These are phyloP conservation scores for Morone saxatilis DNA, from an alignment of 2,113 vertebrate genomes.

Conservation along the genomic window DNA sequence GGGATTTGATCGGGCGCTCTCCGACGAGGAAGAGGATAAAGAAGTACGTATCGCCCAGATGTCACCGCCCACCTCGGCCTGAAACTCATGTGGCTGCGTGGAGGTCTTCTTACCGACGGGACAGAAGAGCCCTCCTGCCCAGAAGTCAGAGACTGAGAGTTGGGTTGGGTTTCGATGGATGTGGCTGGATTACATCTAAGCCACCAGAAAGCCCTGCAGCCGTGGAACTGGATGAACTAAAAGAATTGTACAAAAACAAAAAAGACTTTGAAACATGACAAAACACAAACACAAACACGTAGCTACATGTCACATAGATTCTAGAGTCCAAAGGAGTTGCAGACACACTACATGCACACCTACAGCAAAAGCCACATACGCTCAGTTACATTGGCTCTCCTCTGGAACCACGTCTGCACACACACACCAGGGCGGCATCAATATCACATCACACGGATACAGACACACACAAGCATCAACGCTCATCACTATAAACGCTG, in stretches of 20 bases:
- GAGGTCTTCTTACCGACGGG: constrained; percentile 33
- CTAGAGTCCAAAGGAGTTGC: constrained; percentile 53
- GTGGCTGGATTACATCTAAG: constrained; percentile 36
- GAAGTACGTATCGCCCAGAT: constrained; percentile 23
- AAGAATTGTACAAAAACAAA: constrained; percentile 67
- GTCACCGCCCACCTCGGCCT: constrained; percentile 47
- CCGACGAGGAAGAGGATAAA: constrained; percentile 26
- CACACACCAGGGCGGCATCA: constrained; percentile 37
- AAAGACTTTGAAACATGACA: constrained; percentile 53
- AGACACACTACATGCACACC: constrained; percentile 73
- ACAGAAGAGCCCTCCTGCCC: constrained; percentile 25
- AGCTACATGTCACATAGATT: constrained; percentile 58
- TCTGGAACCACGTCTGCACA: constrained; percentile 57
- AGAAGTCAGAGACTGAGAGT: constrained; percentile 42
- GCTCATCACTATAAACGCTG: constrained; percentile 64
- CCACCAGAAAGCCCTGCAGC: constrained; percentile 37
- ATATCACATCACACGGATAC: constrained; percentile 46
- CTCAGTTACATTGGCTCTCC: constrained; percentile 48
- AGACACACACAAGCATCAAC: constrained; percentile 48
- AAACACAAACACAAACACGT: constrained; percentile 54
- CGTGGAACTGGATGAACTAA: constrained; percentile 70
- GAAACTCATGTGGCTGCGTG: constrained; percentile 37
- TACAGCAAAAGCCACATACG: constrained; percentile 12
- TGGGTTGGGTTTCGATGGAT: background rate
- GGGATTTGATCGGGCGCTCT: constrained; percentile 44